These are phyloP conservation scores for Endotricha flammealis DNA, from an alignment of 2,888 invertebrate genomes.

Conservation along the genomic window DNA sequence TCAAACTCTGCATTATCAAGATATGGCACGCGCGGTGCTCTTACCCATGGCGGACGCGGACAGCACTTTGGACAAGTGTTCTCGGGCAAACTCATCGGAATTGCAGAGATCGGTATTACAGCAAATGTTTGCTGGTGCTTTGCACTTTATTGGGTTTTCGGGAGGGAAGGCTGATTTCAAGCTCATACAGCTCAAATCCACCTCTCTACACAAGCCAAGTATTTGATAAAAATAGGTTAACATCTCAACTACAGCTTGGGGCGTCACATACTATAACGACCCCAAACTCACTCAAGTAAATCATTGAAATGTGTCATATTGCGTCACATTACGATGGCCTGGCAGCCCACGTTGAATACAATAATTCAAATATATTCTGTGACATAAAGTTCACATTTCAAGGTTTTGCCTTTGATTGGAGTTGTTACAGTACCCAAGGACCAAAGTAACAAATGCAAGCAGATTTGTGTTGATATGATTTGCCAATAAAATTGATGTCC, in stretches of 20 bases:
- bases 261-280: too few species aligned
- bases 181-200: slow-evolving; percentile 78
- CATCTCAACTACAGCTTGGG: slow-evolving; percentile 27
- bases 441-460: slow-evolving; percentile 22
- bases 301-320: too few species aligned
- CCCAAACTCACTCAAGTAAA: too few species aligned
- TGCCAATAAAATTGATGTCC: slow-evolving; percentile 49
- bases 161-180: slow-evolving; percentile 74
- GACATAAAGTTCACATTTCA: too few species aligned
- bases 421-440: too few species aligned
- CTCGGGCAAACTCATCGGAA: slow-evolving; percentile 53
- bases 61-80: slow-evolving; percentile 48
- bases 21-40: slow-evolving; percentile 57
- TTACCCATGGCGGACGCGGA: slow-evolving; percentile 57
- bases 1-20: slow-evolving; percentile 61
- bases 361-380: too few species aligned
- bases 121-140: slow-evolving; percentile 59
- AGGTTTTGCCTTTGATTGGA: too few species aligned
- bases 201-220: slow-evolving; percentile 61
- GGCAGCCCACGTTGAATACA: too few species aligned
- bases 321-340: too few species aligned
- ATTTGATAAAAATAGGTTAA: slow-evolving; percentile 56
- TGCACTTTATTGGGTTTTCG: slow-evolving; percentile 63
- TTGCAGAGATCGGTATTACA: slow-evolving; percentile 69
- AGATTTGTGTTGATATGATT: slow-evolving; percentile 58